A percentile compares a stretch with the other conserved stretches of the same genome.
These are phyloP conservation scores for Pandemis corylana DNA, from an alignment of 2,888 invertebrate species.

Conservation along the genomic window DNA sequence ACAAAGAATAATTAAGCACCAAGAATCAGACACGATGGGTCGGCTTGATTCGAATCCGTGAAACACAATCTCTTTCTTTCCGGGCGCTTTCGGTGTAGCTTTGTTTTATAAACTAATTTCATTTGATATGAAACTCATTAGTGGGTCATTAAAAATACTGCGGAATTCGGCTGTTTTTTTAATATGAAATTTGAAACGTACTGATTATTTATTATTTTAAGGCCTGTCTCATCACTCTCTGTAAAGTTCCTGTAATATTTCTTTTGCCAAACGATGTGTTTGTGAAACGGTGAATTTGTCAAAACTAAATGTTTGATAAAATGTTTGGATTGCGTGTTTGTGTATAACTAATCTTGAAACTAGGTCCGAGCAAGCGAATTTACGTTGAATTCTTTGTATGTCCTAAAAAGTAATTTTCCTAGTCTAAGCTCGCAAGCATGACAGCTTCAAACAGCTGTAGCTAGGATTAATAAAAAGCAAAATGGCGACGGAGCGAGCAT, in stretches of 20 bases:
- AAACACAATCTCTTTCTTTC: background rate
- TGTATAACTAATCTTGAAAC: no score
- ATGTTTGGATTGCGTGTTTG: no score
- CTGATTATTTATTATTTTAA: no score
- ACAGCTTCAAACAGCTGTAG: background rate
- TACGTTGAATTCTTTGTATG: no score
- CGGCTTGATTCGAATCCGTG: background rate
- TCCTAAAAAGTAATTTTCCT: background rate
- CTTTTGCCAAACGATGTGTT: no score
- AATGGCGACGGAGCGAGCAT: slow-evolving; percentile 11
- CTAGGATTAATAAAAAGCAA: background rate
- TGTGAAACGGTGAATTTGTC: no score
- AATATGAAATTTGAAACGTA: background rate
- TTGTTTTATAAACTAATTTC: background rate
- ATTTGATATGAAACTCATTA: background rate
- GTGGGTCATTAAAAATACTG: background rate
- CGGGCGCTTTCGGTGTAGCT: background rate
- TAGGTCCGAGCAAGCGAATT: no score
- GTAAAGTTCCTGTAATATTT: no score
- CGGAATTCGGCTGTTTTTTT: background rate
- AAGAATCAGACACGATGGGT: background rate
- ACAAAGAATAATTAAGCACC: background rate
- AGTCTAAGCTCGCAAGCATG: background rate
- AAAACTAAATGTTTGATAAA: no score
- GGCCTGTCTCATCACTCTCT: no score